phyloP scores from a whole-genome alignment of 2,113 vertebrate species.

The Nothoprocta pentlandii region DNA sequence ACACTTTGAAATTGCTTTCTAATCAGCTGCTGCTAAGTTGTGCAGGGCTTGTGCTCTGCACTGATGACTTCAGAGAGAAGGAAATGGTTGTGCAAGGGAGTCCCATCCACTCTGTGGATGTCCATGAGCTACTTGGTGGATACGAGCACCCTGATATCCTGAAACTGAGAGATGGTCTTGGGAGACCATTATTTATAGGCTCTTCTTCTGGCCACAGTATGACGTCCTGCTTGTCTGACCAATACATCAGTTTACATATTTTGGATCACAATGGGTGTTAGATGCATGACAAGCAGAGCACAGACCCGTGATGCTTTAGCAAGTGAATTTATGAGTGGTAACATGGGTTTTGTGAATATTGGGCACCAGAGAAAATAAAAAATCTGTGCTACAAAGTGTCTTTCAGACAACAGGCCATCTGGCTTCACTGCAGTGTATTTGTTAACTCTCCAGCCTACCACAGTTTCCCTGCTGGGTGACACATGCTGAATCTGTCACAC shows the following conservation, averaged over 20 bases:
- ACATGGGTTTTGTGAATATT: not conserved
- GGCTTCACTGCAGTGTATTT: conserved; percentile 37
- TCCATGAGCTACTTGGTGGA: too few species aligned
- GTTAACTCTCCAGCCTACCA: conserved; percentile 45
- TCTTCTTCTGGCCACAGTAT: not conserved
- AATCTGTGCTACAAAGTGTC: conserved; percentile 30
- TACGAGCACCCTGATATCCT: not conserved
- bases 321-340: not conserved
- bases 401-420: conserved; percentile 49
- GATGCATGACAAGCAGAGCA: not conserved
- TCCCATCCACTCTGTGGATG: not conserved
- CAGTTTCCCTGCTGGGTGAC: conserved; percentile 53
- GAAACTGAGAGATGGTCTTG: not conserved
- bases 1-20: not conserved
- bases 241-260: not conserved
- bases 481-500: conserved; percentile 55
- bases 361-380: conserved; percentile 13
- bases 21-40: not conserved
- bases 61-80: accelerated
- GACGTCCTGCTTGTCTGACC: not conserved
- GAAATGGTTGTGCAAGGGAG: not conserved
- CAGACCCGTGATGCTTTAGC: accelerated
- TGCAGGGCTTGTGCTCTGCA: accelerated
- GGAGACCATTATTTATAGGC: not conserved
- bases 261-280: not conserved